Base-by-base conservation (phyloP, 92 coral and sea anemone species). In the Muricea muricata region DNA sequence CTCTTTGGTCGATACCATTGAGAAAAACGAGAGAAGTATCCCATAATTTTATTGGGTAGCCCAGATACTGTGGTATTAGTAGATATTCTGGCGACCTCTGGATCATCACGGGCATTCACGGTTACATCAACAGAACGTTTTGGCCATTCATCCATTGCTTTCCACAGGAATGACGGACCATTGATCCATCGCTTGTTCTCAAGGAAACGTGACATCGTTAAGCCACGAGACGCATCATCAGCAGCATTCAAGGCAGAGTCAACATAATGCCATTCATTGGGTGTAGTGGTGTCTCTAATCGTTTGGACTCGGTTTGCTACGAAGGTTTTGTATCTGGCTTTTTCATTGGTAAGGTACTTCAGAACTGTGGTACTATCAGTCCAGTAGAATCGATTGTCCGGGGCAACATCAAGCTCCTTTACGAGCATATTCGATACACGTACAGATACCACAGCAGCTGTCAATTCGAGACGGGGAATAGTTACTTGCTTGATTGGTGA, bases 291-390 rank as follows among this genome's bases (percentile, higher is more conserved):
- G 11, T 69, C 81, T 63, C 79, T 69, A 33, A 86, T 86, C 12
- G 37, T 52, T 29, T 86, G 85, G 18, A 79, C 81, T 8, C 89
- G 67, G 73, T 79, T 86, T 12, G 89, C 81, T 2, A 86, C 85
- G 50, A 78, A 86, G 10, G 79, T 84, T 42, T 86, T 23, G 56
- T 73, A 86, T 20, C 89, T 18, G 40, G 70, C 50, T 67, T 81
- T 48, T 7, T 74, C 72, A 37, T 82, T 63, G 52, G 45, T 65
- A 33, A 86, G 66, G 79, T 86, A 86, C 9, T 68, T 82, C 56
- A 75, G 75, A 65, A 66, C 86, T 33, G 75, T 80, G 52, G 82
- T 78, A 52, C 85, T 78, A 41, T 82, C 87, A 15, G 87, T 88
- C 73, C 83, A 82, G 84, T 34, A 80, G 57, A 68, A 37, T 6